Evolutionary conservation across 2,797 vertebrate genomes (phyloP), one percentile per base, ranked within the genome.

Genomic region (Periparus ater): DNA sequence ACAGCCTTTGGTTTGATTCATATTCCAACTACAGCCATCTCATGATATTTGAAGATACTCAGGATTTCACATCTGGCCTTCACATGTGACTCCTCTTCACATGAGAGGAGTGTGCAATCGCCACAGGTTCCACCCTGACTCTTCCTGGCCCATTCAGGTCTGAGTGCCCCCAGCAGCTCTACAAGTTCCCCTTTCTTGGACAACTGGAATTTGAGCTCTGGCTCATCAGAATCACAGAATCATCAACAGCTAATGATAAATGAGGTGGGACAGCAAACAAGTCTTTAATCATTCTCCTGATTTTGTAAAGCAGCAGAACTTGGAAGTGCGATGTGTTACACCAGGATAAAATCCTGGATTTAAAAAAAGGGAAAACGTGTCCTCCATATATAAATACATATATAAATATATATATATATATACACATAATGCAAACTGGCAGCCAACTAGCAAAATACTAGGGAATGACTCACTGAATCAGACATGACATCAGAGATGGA

Each of bases 401-500:
- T 5, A 48, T 17, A 22, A 26, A 32, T 5, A 19, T 44, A 54
- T 10, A 50, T 7, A 17, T 30, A 45, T 1, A 30, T 7, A 62
- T 5, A 86, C 20, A 58, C 17, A 36, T 42, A 85, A 77, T 21
- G 29, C 32, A 81, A 90, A 88, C 75, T 12, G 9, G 47, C 79
- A 90, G 66, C 19, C 38, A 87, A 84, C 58, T 77, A 68, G 55
- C 50, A 78, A 70, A 91, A 84, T 62, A 84, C 45, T 7, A 81
- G 51, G 27, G 51, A 93, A 72, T 38, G 62, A 94, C 70, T 93
- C 76, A 79, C 73, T 61, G 79, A 88, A 55, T 89, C 76, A 91
- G 53, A 73, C 63, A 82, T 74, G 88, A 96, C 92, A 95, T 89
- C 85, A 90, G 88, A 95, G 88, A 90, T 38, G 63, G 80, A 88